Percentiles rank a stretch among this genome's conserved stretches.
Evolutionary conservation across 1,140 invertebrate genomes (phyloP).

Genomic region (Pseudobourletiella spinata): DNA sequence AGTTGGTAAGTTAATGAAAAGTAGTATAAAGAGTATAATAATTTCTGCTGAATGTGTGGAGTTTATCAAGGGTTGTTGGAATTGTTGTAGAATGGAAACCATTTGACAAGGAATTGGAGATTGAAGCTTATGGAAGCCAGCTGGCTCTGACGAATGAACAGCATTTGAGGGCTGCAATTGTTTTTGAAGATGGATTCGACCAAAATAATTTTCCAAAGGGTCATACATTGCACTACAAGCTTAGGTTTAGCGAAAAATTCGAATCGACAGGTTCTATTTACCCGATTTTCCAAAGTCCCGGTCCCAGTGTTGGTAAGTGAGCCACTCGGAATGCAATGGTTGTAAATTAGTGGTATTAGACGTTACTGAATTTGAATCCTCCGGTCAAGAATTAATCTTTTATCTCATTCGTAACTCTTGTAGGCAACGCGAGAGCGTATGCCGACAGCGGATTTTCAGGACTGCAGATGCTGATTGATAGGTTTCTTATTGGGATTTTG

Average conservation of each 20-base stretch:
- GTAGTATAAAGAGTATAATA: background rate
- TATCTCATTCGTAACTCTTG: background rate
- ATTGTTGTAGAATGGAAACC: conserved; percentile 18
- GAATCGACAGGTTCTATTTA: conserved; percentile 52
- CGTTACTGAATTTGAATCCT: background rate
- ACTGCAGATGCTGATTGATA: conserved; percentile 26
- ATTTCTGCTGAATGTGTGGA: background rate
- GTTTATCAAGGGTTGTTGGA: background rate
- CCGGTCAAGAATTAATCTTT: too few species aligned
- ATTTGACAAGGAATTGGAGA: conserved; percentile 20
- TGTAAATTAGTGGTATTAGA: background rate
- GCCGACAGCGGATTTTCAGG: conserved; percentile 23
- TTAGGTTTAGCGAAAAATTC: conserved; percentile 17
- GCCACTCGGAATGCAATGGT: background rate
- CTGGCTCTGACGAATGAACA: conserved; percentile 3
- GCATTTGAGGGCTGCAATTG: conserved; percentile 13
- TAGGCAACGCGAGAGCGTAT: conserved; percentile 20
- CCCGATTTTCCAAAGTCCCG: conserved; percentile 57
- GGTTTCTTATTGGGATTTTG: conserved; percentile 11
- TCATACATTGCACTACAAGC: conserved; percentile 19
- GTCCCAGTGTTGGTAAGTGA: conserved; percentile 42
- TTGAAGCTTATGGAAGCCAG: conserved; percentile 17
- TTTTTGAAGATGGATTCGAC: conserved; percentile 19
- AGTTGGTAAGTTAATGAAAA: background rate
- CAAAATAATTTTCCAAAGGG: background rate